phyloP scores from a whole-genome alignment of 2,888 invertebrate species.

The Hylaea fasciaria region DNA sequence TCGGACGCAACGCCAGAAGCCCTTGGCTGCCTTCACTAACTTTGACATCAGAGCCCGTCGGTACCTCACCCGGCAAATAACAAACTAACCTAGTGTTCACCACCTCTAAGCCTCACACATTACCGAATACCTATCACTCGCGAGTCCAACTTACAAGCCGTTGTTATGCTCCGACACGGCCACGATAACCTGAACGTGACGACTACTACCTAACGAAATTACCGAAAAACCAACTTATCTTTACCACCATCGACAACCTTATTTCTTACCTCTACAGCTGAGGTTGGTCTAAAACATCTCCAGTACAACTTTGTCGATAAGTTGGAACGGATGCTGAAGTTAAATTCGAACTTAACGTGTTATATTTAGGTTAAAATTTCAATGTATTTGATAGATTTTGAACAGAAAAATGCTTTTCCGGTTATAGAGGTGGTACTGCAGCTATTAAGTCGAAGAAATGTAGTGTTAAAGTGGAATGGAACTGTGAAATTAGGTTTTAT shows the following conservation, averaged over 20 bases:
- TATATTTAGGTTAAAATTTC: slow-evolving; percentile 34
- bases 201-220: slow-evolving; percentile 59
- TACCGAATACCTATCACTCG: slow-evolving; percentile 47
- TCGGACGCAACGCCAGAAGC: too few relatives aligned
- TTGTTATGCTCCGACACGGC: slow-evolving; percentile 65
- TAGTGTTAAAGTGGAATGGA: slow-evolving; percentile 17
- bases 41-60: too few relatives aligned
- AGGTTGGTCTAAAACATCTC: slow-evolving; percentile 26
- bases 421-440: slow-evolving; percentile 32
- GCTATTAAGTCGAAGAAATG: slow-evolving; percentile 30
- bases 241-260: slow-evolving; percentile 33
- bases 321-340: slow-evolving; percentile 35
- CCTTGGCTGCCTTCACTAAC: too few relatives aligned
- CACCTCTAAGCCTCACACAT: slow-evolving; percentile 40
- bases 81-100: slow-evolving; percentile 34
- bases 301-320: slow-evolving; percentile 32
- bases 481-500: slow-evolving; percentile 20
- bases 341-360: slow-evolving; percentile 33
- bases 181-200: slow-evolving; percentile 61
- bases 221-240: slow-evolving; percentile 41
- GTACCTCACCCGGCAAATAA: too few relatives aligned
- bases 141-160: slow-evolving; percentile 55
- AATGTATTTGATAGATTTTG: slow-evolving; percentile 22
- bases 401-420: slow-evolving; percentile 45
- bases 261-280: slow-evolving; percentile 12